Evolutionary conservation across 2,888 invertebrate genomes (phyloP).

Genomic region (Andrena dorsata): DNA sequence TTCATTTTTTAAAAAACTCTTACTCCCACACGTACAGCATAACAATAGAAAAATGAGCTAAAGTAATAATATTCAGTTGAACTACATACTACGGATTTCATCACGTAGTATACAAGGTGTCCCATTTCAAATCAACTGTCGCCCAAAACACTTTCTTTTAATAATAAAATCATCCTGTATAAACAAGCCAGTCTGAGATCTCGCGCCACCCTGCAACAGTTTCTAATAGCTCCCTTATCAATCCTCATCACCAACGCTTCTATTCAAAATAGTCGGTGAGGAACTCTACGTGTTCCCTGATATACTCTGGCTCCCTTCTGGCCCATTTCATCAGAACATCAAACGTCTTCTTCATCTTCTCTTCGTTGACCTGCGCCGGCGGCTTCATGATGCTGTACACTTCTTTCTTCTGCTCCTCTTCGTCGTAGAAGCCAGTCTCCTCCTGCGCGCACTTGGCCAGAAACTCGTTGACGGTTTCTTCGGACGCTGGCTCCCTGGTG

Average conservation of each 20-base stretch:
- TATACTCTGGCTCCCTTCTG: constrained; percentile 13
- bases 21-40: too few relatives aligned
- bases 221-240: too few relatives aligned
- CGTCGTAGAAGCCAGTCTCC: not conserved
- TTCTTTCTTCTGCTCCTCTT: constrained; percentile 3
- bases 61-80: too few relatives aligned
- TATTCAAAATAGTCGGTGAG: constrained; percentile 17
- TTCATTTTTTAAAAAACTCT: too few relatives aligned
- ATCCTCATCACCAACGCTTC: not conserved
- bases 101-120: too few relatives aligned
- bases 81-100: too few relatives aligned
- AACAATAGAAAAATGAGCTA: too few relatives aligned
- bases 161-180: not conserved
- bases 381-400: not conserved
- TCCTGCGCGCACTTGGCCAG: constrained; percentile 4
- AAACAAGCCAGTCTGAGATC: not conserved
- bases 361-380: not conserved
- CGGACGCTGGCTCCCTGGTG: constrained; percentile 11
- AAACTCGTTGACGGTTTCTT: constrained; percentile 17
- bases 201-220: too few relatives aligned
- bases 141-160: too few relatives aligned
- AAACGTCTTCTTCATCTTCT: constrained; percentile 18
- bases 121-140: too few relatives aligned
- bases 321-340: constrained; percentile 14
- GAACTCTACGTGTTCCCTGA: constrained; percentile 15